phyloP scores from a whole-genome alignment of 2,113 vertebrate species.

The Microcebus murinus region DNA sequence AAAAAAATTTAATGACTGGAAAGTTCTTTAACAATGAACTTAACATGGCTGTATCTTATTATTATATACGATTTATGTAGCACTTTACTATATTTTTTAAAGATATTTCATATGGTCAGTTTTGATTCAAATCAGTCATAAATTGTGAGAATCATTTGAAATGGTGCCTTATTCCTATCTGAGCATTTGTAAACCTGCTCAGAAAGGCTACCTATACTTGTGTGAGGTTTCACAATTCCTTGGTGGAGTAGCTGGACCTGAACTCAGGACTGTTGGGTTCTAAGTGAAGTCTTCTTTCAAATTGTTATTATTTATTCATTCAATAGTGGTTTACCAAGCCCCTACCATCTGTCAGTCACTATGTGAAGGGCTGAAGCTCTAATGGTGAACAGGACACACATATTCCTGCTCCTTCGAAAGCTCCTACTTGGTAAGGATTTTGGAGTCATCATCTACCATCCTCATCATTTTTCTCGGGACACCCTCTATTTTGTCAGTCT shows the following conservation, averaged over 20 bases:
- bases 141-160: background rate
- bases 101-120: background rate
- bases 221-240: background rate
- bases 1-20: background rate
- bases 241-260: background rate
- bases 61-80: background rate
- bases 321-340: background rate
- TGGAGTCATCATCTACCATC: background rate
- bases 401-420: background rate
- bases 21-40: background rate
- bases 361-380: background rate
- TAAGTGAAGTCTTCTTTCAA: background rate
- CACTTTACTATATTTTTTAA: background rate
- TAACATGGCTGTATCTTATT: background rate
- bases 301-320: background rate
- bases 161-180: background rate
- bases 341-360: background rate
- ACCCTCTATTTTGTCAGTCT: background rate
- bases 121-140: background rate
- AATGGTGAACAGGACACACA: background rate
- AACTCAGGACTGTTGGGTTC: background rate
- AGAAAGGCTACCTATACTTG: background rate
- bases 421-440: background rate
- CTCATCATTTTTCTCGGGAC: background rate
- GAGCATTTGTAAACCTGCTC: background rate